A percentile compares a stretch with the other conserved stretches of the same genome.
phyloP scores from a whole-genome alignment of 1,140 invertebrate genomes.

The Lerema accius region DNA sequence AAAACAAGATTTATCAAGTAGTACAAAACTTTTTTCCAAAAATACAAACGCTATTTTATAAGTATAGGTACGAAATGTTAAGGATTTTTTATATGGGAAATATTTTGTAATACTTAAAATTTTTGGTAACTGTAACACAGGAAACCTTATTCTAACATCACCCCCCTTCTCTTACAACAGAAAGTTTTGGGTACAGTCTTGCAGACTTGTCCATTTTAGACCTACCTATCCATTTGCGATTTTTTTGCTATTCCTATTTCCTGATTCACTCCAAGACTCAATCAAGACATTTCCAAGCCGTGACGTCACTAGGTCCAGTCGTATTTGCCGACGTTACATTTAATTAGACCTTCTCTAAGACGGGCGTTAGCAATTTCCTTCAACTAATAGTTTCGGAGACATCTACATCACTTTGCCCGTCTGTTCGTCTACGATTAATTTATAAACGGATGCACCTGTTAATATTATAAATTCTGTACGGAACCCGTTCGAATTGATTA shows the following conservation, averaged over 20 bases:
- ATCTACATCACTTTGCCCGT: constrained; percentile 41
- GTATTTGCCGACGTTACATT: constrained; percentile 15
- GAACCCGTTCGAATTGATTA: constrained; percentile 23
- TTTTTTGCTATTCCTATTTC: not conserved
- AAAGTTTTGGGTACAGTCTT: no score
- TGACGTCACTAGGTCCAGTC: not conserved
- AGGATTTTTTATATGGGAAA: no score
- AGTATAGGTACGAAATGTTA: no score
- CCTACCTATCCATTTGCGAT: no score
- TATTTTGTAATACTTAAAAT: no score
- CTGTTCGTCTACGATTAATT: constrained; percentile 48
- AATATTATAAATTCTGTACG: constrained; percentile 45
- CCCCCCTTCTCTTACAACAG: no score
- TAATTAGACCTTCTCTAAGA: constrained; percentile 43
- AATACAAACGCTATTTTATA: no score
- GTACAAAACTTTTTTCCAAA: no score
- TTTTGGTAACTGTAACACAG: no score
- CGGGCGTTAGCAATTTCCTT: constrained; percentile 57
- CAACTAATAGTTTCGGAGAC: constrained; percentile 53
- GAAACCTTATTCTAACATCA: no score
- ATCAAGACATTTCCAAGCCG: not conserved
- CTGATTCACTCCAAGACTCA: not conserved
- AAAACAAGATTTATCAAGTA: no score
- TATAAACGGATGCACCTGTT: constrained; percentile 47
- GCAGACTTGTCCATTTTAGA: no score